Evolutionary conservation across 2,888 invertebrate genomes (phyloP), one percentile per base, ranked within the genome.

Genomic region (Mactromeris polynyma): DNA sequence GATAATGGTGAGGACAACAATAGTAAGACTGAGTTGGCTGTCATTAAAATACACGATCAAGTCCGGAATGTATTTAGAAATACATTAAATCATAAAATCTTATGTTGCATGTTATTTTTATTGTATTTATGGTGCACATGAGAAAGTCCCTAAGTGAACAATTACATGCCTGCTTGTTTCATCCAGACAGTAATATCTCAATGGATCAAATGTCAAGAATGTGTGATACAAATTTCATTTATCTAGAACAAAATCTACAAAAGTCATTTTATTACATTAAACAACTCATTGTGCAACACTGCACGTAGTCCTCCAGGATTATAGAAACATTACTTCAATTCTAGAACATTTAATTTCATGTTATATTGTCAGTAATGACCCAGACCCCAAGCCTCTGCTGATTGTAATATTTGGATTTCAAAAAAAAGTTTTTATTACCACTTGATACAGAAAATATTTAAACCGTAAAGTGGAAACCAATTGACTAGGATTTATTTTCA

Each of bases 121-220:
- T 64, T 64, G 58, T 64, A 26, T 64, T 64, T 64, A 64, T 64
- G 26, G 4, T 26, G 58, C 26, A 64, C 11, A 26, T 64, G 26
- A 1, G 26, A 26, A 26, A n/a, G 26, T 64, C n/a, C n/a, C 26
- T 58, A 26, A n/a, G 58, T n/a, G n/a, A 64, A 64, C 58, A 64
- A n/a, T 21, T 26, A 64, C n/a, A 51, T 51, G 51, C 19, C 17
- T 51, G 51, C 17, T 19, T 51, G 14, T 64, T 26, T 64, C 11
- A n/a, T 64, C 58, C 26, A 21, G 26, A 64, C 58, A 64, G 73
- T 36, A 73, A 73, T 73, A 36, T 73, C 9, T 36, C 73, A 73
- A 73, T 73, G 73, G n/a, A 73, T 73, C 73, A 73, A 19, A 73
- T 73, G 73, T 36, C 73, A 73, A 73, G 73, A 36, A 17, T 17